Percentiles rank a stretch among this genome's conserved stretches.
Evolutionary conservation across 2,113 vertebrate species (phyloP).

Genomic region (Tretioscincus oriximinensis): DNA sequence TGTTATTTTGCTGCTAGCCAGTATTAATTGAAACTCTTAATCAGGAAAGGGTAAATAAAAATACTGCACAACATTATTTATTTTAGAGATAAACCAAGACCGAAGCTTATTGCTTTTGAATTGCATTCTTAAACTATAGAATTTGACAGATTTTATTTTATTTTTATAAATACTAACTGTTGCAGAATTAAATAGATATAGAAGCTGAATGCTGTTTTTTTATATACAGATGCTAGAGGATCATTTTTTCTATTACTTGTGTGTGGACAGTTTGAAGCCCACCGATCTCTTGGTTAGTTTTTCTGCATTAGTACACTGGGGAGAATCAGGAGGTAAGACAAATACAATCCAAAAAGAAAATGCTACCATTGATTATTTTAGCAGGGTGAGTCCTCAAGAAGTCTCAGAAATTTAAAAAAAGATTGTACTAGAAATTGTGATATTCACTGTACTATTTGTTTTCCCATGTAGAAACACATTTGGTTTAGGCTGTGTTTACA

Average conservation of each 20-base stretch:
- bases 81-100: background rate
- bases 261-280: constrained; percentile 83
- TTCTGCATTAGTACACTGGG: constrained; percentile 83
- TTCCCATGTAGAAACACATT: too few species aligned
- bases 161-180: background rate
- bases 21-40: background rate
- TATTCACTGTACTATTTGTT: too few species aligned
- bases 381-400: background rate
- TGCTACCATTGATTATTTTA: background rate
- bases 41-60: background rate
- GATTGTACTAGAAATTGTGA: too few species aligned
- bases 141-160: background rate
- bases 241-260: constrained; percentile 77
- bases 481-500: too few species aligned
- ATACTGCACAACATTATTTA: background rate
- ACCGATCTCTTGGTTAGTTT: constrained; percentile 85
- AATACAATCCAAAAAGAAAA: constrained; percentile 15
- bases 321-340: constrained; percentile 72
- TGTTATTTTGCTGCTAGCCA: background rate
- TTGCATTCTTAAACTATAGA: background rate
- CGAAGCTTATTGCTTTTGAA: background rate
- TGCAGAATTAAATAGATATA: background rate
- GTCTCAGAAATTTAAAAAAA: too few species aligned
- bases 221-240: constrained; percentile 74
- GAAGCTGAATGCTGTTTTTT: constrained; percentile 8